These are phyloP conservation scores for Labia minor DNA, from an alignment of 2,888 invertebrate genomes.

Conservation along the genomic window DNA sequence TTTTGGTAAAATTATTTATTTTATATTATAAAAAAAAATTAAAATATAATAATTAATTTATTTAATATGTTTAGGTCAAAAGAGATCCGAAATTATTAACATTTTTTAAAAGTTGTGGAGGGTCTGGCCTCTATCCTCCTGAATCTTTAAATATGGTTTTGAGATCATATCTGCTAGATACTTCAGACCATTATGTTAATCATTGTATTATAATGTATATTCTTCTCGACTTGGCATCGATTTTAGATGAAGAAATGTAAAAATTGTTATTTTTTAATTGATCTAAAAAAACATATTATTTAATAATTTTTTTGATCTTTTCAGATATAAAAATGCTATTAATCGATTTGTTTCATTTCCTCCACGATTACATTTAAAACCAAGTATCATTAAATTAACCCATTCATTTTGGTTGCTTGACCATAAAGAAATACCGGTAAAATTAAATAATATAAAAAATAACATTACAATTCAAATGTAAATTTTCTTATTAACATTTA, in stretches of 20 bases:
- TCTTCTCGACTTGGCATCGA: neutral
- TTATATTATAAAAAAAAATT: neutral
- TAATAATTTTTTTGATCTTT: neutral
- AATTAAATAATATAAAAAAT: neutral
- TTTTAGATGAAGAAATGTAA: neutral
- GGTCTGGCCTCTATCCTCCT: neutral
- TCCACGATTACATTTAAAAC: neutral
- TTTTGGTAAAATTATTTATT: neutral
- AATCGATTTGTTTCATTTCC: neutral
- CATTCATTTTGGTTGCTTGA: neutral
- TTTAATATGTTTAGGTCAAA: neutral
- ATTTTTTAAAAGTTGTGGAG: neutral
- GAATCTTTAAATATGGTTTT: neutral
- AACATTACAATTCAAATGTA: too few species aligned
- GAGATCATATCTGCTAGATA: neutral
- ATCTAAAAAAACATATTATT: neutral
- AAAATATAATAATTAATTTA: neutral
- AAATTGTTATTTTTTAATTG: neutral
- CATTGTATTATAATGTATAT: neutral
- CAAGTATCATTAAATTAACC: neutral
- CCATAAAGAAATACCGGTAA: neutral
- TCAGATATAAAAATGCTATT: neutral
- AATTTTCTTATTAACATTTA: neutral
- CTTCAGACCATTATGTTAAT: neutral
- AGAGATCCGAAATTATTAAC: neutral